Conservation (phyloP, 1,140 invertebrate species). For the Alviniconcha marisindica region DNA sequence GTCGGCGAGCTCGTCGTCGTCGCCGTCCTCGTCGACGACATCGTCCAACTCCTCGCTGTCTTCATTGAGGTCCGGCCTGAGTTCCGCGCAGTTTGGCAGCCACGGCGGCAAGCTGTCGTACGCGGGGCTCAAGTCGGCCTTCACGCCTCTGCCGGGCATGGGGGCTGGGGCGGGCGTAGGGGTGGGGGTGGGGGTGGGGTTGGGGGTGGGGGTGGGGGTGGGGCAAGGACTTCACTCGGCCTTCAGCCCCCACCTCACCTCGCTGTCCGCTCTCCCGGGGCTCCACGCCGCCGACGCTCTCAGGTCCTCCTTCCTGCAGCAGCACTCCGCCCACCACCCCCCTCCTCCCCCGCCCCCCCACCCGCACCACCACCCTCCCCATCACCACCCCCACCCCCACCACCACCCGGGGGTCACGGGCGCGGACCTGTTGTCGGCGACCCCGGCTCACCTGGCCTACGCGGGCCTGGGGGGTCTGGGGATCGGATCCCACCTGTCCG, state of each 20-base stretch:
- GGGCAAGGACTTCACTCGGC: slow-evolving; percentile 69
- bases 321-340: slow-evolving; percentile 30
- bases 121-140: slow-evolving; percentile 69
- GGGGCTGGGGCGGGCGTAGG: slow-evolving; percentile 37
- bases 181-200: no score
- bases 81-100: background rate
- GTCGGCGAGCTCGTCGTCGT: slow-evolving; percentile 4
- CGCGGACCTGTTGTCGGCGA: slow-evolving; percentile 44
- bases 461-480: slow-evolving; percentile 49
- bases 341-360: background rate
- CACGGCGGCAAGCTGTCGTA: slow-evolving; percentile 50
- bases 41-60: background rate
- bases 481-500: slow-evolving; percentile 48
- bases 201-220: slow-evolving; percentile 59
- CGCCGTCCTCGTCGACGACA: background rate
- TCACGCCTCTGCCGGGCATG: slow-evolving; percentile 65
- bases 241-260: slow-evolving; percentile 63
- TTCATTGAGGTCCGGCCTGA: slow-evolving; percentile 3
- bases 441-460: slow-evolving; percentile 50
- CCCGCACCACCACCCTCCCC: slow-evolving; percentile 16
- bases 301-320: slow-evolving; percentile 54
- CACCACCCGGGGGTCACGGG: background rate
- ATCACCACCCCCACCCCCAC: slow-evolving; percentile 21
- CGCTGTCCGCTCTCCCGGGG: slow-evolving; percentile 48
- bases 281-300: slow-evolving; percentile 53